Evolutionary conservation across 2,888 invertebrate species (phyloP).

Genomic region (Aquatica leii): DNA sequence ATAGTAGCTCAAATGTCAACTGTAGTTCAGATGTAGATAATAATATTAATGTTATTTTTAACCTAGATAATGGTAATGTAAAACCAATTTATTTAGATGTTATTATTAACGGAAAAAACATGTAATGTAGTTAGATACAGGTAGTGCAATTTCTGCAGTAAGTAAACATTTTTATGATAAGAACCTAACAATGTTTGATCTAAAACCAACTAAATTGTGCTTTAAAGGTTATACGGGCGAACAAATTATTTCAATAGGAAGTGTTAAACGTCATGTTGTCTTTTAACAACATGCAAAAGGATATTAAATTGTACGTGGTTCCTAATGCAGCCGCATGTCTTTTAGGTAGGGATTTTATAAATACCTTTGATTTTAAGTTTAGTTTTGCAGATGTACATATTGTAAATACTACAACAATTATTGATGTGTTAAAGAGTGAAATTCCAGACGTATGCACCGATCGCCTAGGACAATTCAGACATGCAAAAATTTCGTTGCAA

Average conservation of each 20-base stretch:
- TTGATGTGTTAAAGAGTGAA: background rate
- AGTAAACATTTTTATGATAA: too few relatives aligned
- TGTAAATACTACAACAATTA: background rate
- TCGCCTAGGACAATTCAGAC: background rate
- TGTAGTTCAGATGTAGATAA: too few relatives aligned
- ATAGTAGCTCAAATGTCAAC: too few relatives aligned
- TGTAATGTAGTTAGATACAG: background rate
- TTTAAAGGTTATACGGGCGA: background rate
- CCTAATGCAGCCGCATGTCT: background rate
- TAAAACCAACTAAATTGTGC: background rate
- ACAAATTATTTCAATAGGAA: background rate
- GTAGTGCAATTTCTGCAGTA: background rate
- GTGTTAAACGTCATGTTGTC: background rate
- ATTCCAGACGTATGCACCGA: background rate
- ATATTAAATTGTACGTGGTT: background rate
- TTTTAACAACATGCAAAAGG: background rate
- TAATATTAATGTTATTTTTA: background rate
- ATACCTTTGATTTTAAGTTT: background rate
- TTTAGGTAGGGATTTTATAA: constrained; percentile 12
- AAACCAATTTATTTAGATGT: background rate
- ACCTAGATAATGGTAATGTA: background rate
- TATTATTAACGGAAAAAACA: background rate
- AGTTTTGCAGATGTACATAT: background rate
- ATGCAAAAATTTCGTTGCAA: background rate
- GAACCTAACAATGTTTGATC: too few relatives aligned